These are phyloP conservation scores for Ditylenchus dipsaci DNA, from an alignment of 1,140 invertebrate genomes.

Conservation along the genomic window DNA sequence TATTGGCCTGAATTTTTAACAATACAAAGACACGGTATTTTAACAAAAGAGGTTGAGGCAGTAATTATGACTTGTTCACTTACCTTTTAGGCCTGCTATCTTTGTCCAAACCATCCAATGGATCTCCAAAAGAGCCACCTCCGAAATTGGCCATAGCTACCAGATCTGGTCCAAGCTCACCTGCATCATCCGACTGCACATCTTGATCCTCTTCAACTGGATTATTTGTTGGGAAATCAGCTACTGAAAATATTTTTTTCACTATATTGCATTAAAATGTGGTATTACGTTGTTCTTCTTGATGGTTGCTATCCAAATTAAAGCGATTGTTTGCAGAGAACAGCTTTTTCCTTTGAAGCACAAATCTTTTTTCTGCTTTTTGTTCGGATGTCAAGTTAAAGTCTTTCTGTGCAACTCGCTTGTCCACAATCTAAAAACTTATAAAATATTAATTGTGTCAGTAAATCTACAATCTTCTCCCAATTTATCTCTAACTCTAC, in stretches of 20 bases:
- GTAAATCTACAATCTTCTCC: too few species aligned
- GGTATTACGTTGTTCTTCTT: too few species aligned
- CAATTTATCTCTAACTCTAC: too few species aligned
- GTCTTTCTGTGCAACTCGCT: background rate
- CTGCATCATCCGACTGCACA: background rate
- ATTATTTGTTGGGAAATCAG: too few species aligned
- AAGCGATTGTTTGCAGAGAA: background rate
- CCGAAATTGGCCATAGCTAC: slow-evolving; percentile 10
- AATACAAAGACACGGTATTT: too few species aligned
- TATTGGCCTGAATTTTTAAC: too few species aligned
- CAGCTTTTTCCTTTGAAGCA: slow-evolving; percentile 1
- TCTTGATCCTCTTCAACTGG: background rate
- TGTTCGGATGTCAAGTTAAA: background rate
- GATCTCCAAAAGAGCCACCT: slow-evolving; percentile 3
- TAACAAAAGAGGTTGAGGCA: too few species aligned
- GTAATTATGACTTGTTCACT: too few species aligned
- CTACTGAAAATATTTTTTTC: too few species aligned
- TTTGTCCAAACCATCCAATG: background rate
- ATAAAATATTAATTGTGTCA: too few species aligned
- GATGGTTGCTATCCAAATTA: background rate
- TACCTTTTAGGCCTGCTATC: background rate
- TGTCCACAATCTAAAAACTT: slow-evolving; percentile 3
- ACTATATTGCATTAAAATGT: too few species aligned
- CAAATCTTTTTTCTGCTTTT: slow-evolving; percentile 6
- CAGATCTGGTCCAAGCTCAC: slow-evolving; percentile 4